phyloP scores from a whole-genome alignment of 2,888 invertebrate species.

The Drosophila nigricruria region DNA sequence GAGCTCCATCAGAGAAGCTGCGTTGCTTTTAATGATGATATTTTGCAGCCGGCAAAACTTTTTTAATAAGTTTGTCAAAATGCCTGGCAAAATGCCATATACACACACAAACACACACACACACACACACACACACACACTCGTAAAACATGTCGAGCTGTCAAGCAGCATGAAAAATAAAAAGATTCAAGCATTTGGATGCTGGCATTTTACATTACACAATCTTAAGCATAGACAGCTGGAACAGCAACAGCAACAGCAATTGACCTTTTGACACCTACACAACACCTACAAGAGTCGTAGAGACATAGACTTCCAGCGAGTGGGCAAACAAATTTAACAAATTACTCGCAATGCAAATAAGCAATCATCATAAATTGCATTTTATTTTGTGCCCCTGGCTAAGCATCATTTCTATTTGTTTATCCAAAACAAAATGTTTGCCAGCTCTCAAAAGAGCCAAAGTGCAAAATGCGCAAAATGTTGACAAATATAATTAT shows the following conservation, averaged over 20 bases:
- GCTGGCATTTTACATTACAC: constrained; percentile 61
- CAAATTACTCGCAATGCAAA: constrained; percentile 76
- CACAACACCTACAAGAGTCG: constrained; percentile 57
- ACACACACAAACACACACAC: constrained; percentile 19
- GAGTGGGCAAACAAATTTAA: constrained; percentile 60
- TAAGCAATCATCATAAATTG: constrained; percentile 80
- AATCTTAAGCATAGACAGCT: constrained; percentile 47
- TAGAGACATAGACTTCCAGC: neutral
- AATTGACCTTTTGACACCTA: constrained; percentile 74
- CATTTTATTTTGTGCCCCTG: constrained; percentile 61
- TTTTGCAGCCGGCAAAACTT: constrained; percentile 70
- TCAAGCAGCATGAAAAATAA: constrained; percentile 42
- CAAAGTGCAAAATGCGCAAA: constrained; percentile 17
- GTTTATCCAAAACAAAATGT: constrained; percentile 28
- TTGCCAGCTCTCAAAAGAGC: constrained; percentile 3
- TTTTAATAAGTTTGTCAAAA: constrained; percentile 79
- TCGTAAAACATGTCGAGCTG: constrained; percentile 24
- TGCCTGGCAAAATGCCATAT: constrained; percentile 46
- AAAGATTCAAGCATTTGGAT: constrained; percentile 32
- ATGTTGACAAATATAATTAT: constrained; percentile 31
- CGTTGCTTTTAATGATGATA: constrained; percentile 68
- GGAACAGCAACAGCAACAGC: constrained; percentile 19
- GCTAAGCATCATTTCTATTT: constrained; percentile 47
- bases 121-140: constrained; percentile 22
- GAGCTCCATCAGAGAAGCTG: constrained; percentile 47